Evolutionary conservation across 2,113 vertebrate species (phyloP).

Genomic region (Oenanthe melanoleuca): DNA sequence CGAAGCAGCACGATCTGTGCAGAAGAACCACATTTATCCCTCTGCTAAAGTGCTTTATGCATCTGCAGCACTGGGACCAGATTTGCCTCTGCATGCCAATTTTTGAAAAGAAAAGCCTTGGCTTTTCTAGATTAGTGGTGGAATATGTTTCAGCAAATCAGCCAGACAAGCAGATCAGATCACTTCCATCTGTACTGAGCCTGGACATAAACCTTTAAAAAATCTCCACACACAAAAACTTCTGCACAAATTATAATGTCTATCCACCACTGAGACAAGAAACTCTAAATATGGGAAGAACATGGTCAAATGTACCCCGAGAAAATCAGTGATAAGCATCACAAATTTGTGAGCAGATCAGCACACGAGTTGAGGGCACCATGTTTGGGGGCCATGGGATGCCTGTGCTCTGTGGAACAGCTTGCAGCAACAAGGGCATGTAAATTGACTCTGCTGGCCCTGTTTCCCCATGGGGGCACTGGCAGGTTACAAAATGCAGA

Average conservation of each 20-base stretch:
- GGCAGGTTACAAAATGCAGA: neutral
- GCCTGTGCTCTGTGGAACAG: neutral
- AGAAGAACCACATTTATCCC: slow-evolving; percentile 1
- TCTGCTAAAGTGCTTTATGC: slow-evolving; percentile 8
- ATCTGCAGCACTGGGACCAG: neutral
- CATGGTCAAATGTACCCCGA: neutral
- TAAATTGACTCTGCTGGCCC: neutral
- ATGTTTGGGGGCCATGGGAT: neutral
- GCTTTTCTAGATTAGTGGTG: slow-evolving; percentile 12
- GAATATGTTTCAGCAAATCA: slow-evolving; percentile 4
- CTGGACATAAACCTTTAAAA: neutral
- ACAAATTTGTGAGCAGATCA: neutral
- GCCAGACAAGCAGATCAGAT: neutral
- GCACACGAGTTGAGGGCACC: neutral
- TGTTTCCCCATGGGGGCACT: neutral
- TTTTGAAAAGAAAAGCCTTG: slow-evolving; percentile 24
- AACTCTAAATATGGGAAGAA: neutral
- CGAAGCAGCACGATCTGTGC: neutral
- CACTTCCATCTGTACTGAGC: neutral
- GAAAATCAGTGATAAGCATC: neutral
- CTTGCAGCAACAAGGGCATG: neutral
- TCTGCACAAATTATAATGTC: neutral
- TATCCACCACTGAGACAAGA: neutral
- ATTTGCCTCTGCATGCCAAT: slow-evolving; percentile 15
- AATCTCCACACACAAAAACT: neutral